phyloP scores from a whole-genome alignment of 2,888 invertebrate species.

The Thyatira batis region DNA sequence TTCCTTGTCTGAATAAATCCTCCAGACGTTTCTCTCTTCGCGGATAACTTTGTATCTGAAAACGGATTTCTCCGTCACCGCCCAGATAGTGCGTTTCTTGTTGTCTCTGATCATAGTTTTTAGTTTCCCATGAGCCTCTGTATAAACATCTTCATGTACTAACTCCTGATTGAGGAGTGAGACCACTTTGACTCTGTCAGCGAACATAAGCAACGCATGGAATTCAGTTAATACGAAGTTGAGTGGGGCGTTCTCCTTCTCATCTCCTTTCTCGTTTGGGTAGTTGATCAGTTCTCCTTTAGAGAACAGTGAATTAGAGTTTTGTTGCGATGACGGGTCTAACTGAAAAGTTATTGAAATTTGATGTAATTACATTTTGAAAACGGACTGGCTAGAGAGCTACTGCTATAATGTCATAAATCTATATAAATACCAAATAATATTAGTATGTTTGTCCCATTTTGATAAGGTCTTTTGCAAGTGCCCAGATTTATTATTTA shows the following conservation, averaged over 20 bases:
- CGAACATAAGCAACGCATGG: conserved; percentile 92
- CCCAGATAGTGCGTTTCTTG: conserved; percentile 90
- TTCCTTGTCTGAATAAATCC: conserved; percentile 92
- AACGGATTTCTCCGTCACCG: conserved; percentile 91
- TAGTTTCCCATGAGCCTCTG: conserved; percentile 90
- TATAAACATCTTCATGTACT: conserved; percentile 92
- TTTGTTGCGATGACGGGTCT: conserved; percentile 74
- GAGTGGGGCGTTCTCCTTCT: conserved; percentile 82
- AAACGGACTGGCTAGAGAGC: too few species aligned
- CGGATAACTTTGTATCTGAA: conserved; percentile 92
- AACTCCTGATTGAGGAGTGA: conserved; percentile 92
- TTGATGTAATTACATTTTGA: neutral
- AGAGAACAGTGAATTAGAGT: conserved; percentile 73
- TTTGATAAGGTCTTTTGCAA: too few species aligned
- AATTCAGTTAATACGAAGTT: conserved; percentile 94
- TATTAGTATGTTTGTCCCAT: too few species aligned
- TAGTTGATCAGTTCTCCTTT: conserved; percentile 71
- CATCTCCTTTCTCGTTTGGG: conserved; percentile 53
- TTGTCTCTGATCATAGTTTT: conserved; percentile 91
- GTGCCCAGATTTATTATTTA: too few species aligned
- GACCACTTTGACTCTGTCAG: conserved; percentile 91
- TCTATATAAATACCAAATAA: too few species aligned
- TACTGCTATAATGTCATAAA: too few species aligned
- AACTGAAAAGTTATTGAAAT: conserved; percentile 59
- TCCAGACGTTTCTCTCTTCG: conserved; percentile 94